phyloP scores from a whole-genome alignment of 2,113 vertebrate genomes.

The Mastomys natalensis region DNA sequence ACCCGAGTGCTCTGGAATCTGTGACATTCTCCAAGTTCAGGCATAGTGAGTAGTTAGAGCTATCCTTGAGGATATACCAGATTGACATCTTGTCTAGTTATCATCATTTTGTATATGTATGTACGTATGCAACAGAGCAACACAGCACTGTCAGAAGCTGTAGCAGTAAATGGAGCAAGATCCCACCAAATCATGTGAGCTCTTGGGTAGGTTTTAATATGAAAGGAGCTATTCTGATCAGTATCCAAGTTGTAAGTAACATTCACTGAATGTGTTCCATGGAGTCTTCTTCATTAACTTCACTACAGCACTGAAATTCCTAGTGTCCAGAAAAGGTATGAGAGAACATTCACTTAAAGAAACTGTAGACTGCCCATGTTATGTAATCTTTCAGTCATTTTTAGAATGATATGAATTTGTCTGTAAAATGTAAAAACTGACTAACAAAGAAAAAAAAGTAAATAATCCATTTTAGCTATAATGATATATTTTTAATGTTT shows the following conservation, averaged over 20 bases:
- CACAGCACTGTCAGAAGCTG: background rate
- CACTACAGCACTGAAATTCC: background rate
- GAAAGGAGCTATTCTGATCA: background rate
- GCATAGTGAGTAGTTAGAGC: background rate
- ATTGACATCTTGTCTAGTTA: background rate
- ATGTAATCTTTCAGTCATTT: conserved; percentile 30
- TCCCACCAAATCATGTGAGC: background rate
- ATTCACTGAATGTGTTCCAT: background rate
- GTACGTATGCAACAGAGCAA: background rate
- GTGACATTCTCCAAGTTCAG: background rate
- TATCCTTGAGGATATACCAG: background rate
- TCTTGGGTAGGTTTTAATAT: background rate
- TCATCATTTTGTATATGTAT: background rate
- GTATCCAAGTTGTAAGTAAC: background rate
- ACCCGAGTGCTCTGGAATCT: background rate
- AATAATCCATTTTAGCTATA: background rate
- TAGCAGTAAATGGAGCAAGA: background rate
- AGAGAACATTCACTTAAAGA: conserved; percentile 5
- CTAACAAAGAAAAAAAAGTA: background rate
- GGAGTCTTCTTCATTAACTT: background rate
- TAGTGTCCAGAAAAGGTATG: background rate
- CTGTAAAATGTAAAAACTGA: background rate
- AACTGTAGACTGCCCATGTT: background rate
- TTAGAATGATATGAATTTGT: conserved; percentile 32
- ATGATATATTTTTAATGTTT: background rate